phyloP scores from a whole-genome alignment of 2,113 vertebrate genomes.

The Nothocercus julius region DNA sequence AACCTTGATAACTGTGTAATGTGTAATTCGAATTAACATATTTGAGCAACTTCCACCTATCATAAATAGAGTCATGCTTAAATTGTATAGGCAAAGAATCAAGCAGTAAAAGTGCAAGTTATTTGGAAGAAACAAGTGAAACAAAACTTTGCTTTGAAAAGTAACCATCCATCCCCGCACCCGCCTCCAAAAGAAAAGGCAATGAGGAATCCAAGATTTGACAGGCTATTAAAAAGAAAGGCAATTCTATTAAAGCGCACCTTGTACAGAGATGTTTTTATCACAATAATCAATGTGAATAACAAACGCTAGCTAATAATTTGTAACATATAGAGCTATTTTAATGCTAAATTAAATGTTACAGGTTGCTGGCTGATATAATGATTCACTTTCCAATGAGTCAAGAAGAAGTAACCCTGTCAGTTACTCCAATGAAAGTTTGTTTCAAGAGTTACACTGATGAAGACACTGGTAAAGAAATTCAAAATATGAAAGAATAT shows the following conservation, averaged over 20 bases:
- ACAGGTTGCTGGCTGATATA: slow-evolving; percentile 80
- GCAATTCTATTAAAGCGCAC: background rate
- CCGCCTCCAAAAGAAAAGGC: background rate
- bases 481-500: background rate
- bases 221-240: background rate
- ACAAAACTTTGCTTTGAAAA: background rate
- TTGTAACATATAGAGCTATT: background rate
- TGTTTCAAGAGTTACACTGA: slow-evolving; percentile 85
- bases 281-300: background rate
- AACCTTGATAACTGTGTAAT: background rate
- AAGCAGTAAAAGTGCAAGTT: background rate
- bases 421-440: slow-evolving; percentile 80
- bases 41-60: background rate
- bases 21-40: background rate
- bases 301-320: background rate
- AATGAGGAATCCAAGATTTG: no score
- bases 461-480: slow-evolving; percentile 80
- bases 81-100: background rate
- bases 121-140: background rate
- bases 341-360: background rate
- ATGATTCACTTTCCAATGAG: slow-evolving; percentile 85
- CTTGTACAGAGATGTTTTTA: background rate
- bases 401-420: slow-evolving; percentile 93
- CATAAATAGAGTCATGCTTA: background rate
- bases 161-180: background rate